phyloP scores from a whole-genome alignment of 2,797 vertebrate genomes.

The Lycodopsis pacificus region DNA sequence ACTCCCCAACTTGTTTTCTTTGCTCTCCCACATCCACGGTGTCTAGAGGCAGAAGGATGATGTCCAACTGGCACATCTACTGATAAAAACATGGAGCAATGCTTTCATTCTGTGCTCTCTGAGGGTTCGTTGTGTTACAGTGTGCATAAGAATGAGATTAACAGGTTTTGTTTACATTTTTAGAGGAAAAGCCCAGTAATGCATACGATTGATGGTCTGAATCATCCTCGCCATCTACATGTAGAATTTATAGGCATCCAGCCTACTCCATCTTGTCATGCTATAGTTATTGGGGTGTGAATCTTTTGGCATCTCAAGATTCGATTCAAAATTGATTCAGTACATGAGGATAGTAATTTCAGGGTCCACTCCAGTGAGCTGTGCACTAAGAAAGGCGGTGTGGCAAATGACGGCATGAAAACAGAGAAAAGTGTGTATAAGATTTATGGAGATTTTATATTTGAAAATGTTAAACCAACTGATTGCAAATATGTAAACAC shows the following conservation, averaged over 20 bases:
- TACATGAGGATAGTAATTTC: background rate
- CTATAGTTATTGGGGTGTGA: background rate
- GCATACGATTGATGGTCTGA: background rate
- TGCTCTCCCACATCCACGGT: constrained; percentile 33
- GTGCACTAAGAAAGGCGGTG: background rate
- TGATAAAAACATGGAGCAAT: constrained; percentile 21
- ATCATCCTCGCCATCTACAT: background rate
- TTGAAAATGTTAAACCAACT: background rate
- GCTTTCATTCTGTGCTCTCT: constrained; percentile 1
- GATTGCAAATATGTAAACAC: too few species aligned
- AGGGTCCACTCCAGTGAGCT: background rate
- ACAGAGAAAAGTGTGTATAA: background rate
- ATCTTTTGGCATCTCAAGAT: background rate
- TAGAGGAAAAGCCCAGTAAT: background rate
- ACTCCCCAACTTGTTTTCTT: constrained; percentile 19
- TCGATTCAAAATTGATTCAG: background rate
- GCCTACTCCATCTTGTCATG: background rate
- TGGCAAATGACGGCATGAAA: background rate
- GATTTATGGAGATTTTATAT: background rate
- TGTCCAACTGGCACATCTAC: constrained; percentile 46
- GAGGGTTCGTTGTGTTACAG: constrained; percentile 10
- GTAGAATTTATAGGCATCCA: background rate
- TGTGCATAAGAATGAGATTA: constrained; percentile 26
- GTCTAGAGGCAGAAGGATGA: constrained; percentile 36
- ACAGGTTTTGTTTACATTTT: background rate